These are phyloP conservation scores for Xestia rhomboidea DNA, from an alignment of 2,888 invertebrate species.

Conservation along the genomic window DNA sequence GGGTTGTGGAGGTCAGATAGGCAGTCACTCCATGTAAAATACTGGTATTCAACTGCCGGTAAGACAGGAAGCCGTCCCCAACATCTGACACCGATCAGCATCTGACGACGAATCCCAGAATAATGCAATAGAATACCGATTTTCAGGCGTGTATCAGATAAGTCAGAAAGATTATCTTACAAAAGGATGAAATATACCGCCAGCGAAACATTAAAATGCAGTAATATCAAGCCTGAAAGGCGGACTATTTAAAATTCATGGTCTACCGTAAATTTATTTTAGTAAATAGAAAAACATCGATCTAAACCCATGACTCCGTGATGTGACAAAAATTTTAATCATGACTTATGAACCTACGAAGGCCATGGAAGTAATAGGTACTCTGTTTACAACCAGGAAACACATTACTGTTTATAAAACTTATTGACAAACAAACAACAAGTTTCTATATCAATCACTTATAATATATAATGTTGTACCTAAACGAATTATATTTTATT, in stretches of 20 bases:
- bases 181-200: background rate
- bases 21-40: no score
- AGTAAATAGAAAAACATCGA: background rate
- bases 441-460: background rate
- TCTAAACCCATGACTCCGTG: background rate
- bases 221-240: background rate
- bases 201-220: background rate
- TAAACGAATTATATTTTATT: conserved; percentile 1
- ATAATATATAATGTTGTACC: background rate
- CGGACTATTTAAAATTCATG: background rate
- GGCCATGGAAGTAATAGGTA: background rate
- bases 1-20: no score
- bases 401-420: background rate
- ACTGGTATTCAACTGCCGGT: no score
- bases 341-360: background rate
- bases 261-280: background rate
- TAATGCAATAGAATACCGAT: background rate
- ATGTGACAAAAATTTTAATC: background rate
- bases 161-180: background rate
- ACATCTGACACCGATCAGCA: no score
- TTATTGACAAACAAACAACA: conserved; percentile 18
- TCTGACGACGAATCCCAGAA: background rate
- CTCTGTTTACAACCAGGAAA: background rate
- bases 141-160: background rate
- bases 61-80: no score